Evolutionary conservation across 1,140 invertebrate genomes (phyloP).

Genomic region (Galendromus occidentalis): DNA sequence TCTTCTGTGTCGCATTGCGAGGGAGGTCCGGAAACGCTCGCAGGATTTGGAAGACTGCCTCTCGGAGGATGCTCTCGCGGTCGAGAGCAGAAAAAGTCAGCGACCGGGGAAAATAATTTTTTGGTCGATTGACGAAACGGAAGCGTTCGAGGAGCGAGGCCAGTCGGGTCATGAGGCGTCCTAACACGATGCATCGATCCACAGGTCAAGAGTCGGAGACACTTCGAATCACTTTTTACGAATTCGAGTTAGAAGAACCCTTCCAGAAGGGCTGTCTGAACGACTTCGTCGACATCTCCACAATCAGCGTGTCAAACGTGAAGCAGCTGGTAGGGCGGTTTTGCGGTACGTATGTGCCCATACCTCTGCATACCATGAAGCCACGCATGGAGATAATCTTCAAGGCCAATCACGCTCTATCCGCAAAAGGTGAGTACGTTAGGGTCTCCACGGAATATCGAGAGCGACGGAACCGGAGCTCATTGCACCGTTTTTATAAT

Average conservation of each 20-base stretch:
- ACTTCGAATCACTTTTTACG: conserved; percentile 16
- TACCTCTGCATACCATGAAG: conserved; percentile 24
- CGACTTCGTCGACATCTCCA: conserved; percentile 25
- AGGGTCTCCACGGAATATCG: background rate
- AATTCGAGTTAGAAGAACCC: conserved; percentile 20
- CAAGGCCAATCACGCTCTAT: conserved; percentile 23
- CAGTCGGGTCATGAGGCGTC: no score
- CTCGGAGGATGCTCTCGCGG: no score
- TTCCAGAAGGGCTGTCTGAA: conserved; percentile 23
- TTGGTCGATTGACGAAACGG: no score
- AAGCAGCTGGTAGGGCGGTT: conserved; percentile 24
- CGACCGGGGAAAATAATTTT: no score
- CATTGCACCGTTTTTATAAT: no score
- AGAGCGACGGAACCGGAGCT: no score
- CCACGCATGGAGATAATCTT: conserved; percentile 26
- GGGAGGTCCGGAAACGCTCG: no score
- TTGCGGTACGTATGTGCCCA: conserved; percentile 22
- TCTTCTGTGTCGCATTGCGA: no score
- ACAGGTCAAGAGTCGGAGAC: conserved; percentile 18
- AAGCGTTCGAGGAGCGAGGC: no score
- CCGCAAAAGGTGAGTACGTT: background rate
- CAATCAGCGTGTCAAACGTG: conserved; percentile 20
- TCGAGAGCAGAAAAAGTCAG: no score
- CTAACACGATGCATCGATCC: background rate
- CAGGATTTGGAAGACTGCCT: no score